Conservation (phyloP, 2,113 vertebrate species). For the Axis porcinus region DNA sequence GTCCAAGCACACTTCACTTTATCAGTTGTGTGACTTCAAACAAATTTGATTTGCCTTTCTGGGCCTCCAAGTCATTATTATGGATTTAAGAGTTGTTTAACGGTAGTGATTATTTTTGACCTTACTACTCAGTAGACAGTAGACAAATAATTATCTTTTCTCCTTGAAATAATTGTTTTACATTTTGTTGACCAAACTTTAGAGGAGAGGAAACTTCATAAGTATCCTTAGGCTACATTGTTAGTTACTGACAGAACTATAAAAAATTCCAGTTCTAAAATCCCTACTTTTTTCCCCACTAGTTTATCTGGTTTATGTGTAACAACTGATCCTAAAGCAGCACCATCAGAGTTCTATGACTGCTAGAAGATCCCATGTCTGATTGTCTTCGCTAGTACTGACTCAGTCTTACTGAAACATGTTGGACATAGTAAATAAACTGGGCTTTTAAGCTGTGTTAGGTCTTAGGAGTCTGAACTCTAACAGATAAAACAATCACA, state of each 20-base stretch:
- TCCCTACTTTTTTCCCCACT: background rate
- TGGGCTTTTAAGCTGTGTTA: background rate
- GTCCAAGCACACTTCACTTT: background rate
- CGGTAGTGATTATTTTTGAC: background rate
- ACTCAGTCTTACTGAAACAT: background rate
- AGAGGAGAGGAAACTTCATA: background rate
- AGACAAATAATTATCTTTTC: background rate
- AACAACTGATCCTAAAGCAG: background rate
- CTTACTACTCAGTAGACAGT: background rate
- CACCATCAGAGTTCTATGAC: background rate
- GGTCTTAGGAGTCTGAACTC: background rate
- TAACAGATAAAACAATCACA: background rate
- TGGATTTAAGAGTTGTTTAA: background rate
- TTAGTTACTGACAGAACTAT: background rate
- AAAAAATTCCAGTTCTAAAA: background rate
- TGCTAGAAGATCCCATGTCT: background rate
- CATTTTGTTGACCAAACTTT: background rate
- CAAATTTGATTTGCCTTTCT: background rate
- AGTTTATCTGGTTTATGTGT: background rate
- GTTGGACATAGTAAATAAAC: background rate
- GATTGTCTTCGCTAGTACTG: background rate
- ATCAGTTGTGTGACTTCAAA: background rate
- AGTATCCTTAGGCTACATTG: background rate
- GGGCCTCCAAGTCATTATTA: background rate
- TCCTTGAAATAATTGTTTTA: background rate